Conservation (phyloP, 1,140 invertebrate species). For the Zaprionus lachaisei region DNA sequence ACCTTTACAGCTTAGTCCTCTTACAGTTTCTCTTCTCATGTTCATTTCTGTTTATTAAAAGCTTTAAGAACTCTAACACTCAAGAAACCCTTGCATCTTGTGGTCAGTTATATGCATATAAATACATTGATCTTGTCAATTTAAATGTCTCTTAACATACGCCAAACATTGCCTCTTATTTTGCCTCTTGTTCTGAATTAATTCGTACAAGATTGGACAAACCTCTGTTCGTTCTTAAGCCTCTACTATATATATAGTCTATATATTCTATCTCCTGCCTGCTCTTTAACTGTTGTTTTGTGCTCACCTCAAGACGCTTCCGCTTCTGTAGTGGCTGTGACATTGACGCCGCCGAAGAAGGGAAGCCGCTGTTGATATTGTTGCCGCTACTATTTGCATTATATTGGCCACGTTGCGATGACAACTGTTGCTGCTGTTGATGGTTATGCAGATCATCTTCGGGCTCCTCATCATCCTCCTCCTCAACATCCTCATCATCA, state of each 20-base stretch:
- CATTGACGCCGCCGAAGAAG: background rate
- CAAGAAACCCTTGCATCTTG: no score
- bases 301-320: slow-evolving; percentile 32
- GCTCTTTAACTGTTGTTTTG: background rate
- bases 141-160: no score
- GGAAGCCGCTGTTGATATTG: slow-evolving; percentile 5
- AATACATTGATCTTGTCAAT: no score
- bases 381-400: background rate
- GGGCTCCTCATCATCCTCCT: slow-evolving; percentile 24
- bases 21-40: no score
- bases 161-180: no score
- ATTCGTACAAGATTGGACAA: no score
- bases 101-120: no score
- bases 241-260: background rate
- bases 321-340: slow-evolving; percentile 30
- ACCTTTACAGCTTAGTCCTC: no score
- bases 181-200: no score
- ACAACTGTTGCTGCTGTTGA: slow-evolving; percentile 5
- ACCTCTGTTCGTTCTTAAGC: background rate
- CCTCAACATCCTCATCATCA: slow-evolving; percentile 49
- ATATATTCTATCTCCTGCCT: background rate
- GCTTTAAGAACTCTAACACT: no score
- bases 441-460: slow-evolving; percentile 9
- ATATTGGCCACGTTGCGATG: background rate
- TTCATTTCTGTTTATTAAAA: no score